Percentiles rank a stretch among this genome's conserved stretches.
These are phyloP conservation scores for Barnardius zonarius DNA, from an alignment of 2,113 vertebrate genomes.

Conservation along the genomic window DNA sequence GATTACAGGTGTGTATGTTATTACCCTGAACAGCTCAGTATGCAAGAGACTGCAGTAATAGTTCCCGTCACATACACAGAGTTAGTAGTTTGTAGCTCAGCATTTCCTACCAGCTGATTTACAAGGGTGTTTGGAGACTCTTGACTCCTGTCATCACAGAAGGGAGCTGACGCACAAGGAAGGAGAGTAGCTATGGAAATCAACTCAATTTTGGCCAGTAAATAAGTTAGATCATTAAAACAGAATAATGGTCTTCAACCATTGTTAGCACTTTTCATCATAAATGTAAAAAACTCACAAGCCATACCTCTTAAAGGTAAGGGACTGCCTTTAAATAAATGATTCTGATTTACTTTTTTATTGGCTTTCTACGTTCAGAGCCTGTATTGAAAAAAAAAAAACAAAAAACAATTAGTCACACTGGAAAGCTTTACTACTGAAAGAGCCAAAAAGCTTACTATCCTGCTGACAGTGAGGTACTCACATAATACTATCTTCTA, in stretches of 20 bases:
- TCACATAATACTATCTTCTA: neutral
- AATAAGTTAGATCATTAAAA: neutral
- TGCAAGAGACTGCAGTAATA: neutral
- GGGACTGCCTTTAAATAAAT: neutral
- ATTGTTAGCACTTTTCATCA: neutral
- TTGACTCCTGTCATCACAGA: neutral
- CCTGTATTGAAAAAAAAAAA: neutral
- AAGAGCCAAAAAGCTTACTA: neutral
- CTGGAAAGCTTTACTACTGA: neutral
- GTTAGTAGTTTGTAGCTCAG: neutral
- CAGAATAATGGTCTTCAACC: neutral
- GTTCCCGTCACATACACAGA: neutral
- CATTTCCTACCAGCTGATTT: neutral
- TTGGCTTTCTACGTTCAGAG: neutral
- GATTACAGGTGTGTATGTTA: neutral
- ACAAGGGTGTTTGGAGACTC: neutral
- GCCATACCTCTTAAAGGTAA: neutral
- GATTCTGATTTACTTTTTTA: neutral
- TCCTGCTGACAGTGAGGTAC: neutral
- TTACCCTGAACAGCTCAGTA: neutral
- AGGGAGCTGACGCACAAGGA: neutral
- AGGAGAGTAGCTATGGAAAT: neutral
- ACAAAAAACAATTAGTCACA: neutral
- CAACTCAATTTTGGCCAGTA: neutral
- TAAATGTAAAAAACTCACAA: neutral